A percentile compares a stretch with the other conserved stretches of the same genome.
These are phyloP conservation scores for Spea bombifrons DNA, from an alignment of 2,113 vertebrate species.

Conservation along the genomic window DNA sequence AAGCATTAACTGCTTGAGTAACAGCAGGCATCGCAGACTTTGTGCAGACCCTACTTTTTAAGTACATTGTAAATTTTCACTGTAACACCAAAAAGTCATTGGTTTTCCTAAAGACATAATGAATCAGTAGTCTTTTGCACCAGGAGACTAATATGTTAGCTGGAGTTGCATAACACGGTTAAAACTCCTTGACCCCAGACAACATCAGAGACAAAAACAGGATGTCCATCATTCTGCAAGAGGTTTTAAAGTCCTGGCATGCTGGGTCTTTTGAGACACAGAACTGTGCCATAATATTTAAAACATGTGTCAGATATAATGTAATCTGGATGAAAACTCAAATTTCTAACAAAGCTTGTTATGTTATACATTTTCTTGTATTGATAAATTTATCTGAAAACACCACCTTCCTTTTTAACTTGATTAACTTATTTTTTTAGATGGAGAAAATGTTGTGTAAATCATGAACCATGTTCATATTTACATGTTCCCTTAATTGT, in stretches of 20 bases:
- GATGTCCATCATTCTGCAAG: constrained; percentile 1
- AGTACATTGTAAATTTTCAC: constrained; percentile 10
- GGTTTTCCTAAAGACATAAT: constrained; percentile 13
- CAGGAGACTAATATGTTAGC: constrained; percentile 18
- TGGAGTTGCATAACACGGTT: neutral
- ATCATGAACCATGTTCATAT: too few relatives aligned
- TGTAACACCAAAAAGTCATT: neutral
- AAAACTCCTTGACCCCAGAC: neutral
- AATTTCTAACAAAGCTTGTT: neutral
- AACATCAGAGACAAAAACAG: neutral
- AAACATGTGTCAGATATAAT: neutral
- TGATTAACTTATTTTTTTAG: too few relatives aligned
- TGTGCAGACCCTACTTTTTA: constrained; percentile 1
- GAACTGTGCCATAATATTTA: constrained; percentile 8
- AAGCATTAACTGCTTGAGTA: neutral
- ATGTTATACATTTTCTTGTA: neutral
- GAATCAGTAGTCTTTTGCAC: neutral
- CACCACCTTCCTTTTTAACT: too few relatives aligned
- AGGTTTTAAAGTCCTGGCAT: neutral
- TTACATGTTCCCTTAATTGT: too few relatives aligned
- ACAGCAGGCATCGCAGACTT: neutral
- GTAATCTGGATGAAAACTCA: neutral
- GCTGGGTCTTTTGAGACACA: neutral
- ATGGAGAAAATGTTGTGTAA: too few relatives aligned
- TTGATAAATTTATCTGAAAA: neutral